These are phyloP conservation scores for Mythimna ferrago DNA, from an alignment of 2,888 invertebrate genomes.

Conservation along the genomic window DNA sequence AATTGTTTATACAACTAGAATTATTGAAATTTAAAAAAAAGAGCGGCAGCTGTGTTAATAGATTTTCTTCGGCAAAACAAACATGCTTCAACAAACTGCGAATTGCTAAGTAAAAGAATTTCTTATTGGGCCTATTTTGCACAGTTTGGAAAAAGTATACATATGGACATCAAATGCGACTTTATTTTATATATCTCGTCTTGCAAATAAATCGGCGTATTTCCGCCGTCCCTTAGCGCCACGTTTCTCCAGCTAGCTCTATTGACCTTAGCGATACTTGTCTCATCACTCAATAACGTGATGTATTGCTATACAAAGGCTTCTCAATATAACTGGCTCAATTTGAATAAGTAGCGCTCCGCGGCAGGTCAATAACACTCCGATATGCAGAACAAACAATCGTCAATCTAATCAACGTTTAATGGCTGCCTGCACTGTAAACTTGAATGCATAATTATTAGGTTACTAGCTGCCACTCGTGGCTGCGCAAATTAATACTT, in stretches of 20 bases:
- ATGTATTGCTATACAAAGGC: constrained; percentile 14
- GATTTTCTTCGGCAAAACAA: neutral
- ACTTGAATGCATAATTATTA: constrained; percentile 16
- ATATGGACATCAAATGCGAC: neutral
- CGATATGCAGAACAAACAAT: constrained; percentile 21
- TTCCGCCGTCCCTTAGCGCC: neutral
- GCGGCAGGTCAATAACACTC: constrained; percentile 35
- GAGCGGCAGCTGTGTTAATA: neutral
- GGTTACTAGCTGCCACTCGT: too few species aligned
- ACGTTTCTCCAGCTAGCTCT: constrained; percentile 19
- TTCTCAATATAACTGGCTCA: constrained; percentile 33
- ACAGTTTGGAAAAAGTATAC: neutral
- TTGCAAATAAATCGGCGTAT: constrained; percentile 1
- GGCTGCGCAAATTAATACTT: too few species aligned
- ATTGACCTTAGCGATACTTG: constrained; percentile 22
- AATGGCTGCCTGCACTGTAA: constrained; percentile 6
- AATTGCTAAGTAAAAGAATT: neutral
- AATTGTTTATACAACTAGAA: neutral
- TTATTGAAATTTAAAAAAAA: neutral
- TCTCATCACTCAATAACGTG: constrained; percentile 26
- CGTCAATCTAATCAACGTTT: constrained; percentile 26
- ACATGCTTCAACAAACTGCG: constrained; percentile 3
- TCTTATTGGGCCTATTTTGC: neutral
- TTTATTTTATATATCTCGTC: neutral
- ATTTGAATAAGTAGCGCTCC: constrained; percentile 34